Evolutionary conservation across 1,140 invertebrate species (phyloP).

Genomic region (Radopholus similis): DNA sequence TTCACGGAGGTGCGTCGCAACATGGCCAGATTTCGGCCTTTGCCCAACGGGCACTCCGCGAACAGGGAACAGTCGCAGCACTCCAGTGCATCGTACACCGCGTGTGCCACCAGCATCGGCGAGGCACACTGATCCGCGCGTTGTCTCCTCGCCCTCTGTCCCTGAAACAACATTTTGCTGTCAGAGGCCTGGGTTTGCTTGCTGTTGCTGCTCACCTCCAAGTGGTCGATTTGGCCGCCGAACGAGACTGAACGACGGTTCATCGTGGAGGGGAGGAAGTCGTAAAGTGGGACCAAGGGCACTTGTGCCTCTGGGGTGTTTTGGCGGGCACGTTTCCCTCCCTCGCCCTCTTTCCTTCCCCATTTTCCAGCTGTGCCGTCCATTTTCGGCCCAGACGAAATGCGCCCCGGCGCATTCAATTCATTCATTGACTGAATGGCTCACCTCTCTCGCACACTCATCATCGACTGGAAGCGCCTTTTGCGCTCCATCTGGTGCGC

Average conservation of each 20-base stretch:
- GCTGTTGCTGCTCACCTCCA: background rate
- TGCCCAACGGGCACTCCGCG: background rate
- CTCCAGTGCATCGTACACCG: background rate
- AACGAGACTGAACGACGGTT: background rate
- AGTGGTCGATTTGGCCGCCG: background rate
- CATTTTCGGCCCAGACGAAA: background rate
- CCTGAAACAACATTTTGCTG: background rate
- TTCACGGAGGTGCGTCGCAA: background rate
- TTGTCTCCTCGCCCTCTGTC: background rate
- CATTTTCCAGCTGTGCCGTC: background rate
- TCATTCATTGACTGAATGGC: background rate
- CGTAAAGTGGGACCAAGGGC: no score
- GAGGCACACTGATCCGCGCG: background rate
- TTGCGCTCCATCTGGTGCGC: conserved; percentile 26
- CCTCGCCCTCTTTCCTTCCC: background rate
- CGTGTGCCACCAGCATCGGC: background rate
- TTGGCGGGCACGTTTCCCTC: no score
- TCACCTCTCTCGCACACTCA: background rate
- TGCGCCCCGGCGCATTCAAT: background rate
- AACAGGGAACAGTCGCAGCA: background rate
- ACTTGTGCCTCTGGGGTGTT: no score
- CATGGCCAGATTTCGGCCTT: background rate
- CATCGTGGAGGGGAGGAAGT: no score
- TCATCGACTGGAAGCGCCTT: conserved; percentile 18
- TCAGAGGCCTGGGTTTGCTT: background rate